Evolutionary conservation across 2,888 invertebrate species (phyloP).

Genomic region (Andrena fulva): DNA sequence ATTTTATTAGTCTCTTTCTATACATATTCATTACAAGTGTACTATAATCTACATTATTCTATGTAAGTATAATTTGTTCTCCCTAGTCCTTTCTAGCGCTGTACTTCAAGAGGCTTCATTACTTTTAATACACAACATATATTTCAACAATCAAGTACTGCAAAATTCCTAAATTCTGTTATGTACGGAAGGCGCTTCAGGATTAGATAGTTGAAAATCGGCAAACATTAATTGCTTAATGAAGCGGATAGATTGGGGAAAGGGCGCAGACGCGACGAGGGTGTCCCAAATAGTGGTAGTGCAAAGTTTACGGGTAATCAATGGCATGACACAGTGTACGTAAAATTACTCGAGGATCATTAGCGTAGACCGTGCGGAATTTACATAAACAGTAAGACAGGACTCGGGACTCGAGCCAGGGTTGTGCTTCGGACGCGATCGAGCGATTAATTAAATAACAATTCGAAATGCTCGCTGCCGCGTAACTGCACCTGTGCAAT

Average conservation of each 20-base stretch:
- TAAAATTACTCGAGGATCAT: conserved; percentile 47
- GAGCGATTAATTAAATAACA: background rate
- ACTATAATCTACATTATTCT: too few species aligned
- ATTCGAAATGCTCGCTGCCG: background rate
- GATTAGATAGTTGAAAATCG: too few species aligned
- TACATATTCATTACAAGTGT: too few species aligned
- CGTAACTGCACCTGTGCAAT: conserved; percentile 2
- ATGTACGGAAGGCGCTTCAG: too few species aligned
- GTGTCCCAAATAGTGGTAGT: conserved; percentile 38
- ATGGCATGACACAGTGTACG: conserved; percentile 58
- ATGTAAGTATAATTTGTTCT: too few species aligned
- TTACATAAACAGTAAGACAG: conserved; percentile 19
- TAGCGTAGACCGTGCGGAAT: conserved; percentile 15
- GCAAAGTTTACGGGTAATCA: conserved; percentile 65
- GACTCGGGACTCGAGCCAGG: too few species aligned
- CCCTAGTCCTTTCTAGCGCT: too few species aligned
- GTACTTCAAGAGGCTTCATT: too few species aligned
- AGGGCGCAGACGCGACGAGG: conserved; percentile 65
- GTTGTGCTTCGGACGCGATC: background rate
- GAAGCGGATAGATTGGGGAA: conserved; percentile 12
- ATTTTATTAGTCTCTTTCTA: too few species aligned
- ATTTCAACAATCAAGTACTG: too few species aligned
- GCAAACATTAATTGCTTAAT: background rate
- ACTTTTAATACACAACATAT: too few species aligned
- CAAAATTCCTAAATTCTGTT: too few species aligned